A percentile compares a stretch with the other conserved stretches of the same genome.
Conservation (phyloP, 2,113 vertebrate genomes). For the Sylvia atricapilla region DNA sequence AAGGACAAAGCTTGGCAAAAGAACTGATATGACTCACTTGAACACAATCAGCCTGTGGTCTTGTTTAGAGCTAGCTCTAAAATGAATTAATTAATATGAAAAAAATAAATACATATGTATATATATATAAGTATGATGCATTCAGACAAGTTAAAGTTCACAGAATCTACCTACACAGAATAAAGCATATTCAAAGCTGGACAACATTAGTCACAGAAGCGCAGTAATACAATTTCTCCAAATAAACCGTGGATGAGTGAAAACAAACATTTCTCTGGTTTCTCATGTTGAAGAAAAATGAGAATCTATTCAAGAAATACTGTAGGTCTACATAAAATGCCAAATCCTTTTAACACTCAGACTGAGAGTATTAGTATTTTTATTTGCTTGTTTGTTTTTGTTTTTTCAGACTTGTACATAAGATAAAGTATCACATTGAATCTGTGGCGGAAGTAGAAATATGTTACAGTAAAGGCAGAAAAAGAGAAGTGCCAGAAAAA, state of each 20-base stretch:
- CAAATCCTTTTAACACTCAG: background rate
- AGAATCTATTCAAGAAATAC: background rate
- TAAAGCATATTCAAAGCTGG: background rate
- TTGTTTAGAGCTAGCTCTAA: background rate
- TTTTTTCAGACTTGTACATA: background rate
- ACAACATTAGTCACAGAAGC: background rate
- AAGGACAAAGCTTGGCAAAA: background rate
- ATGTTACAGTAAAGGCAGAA: background rate
- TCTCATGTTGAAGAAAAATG: background rate
- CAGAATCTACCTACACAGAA: background rate
- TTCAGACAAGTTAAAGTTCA: background rate
- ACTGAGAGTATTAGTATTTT: background rate
- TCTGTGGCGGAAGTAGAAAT: background rate
- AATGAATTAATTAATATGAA: background rate
- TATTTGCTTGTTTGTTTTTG: background rate
- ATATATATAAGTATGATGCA: background rate
- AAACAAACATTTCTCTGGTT: background rate
- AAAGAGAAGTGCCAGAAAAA: background rate
- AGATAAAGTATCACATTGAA: background rate
- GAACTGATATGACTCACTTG: background rate
- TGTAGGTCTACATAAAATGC: background rate
- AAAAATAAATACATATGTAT: background rate
- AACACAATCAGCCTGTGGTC: background rate
- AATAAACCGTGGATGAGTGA: rapidly evolving
- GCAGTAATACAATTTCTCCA: background rate